phyloP scores from a whole-genome alignment of 2,888 invertebrate species.

The Spodoptera picta region DNA sequence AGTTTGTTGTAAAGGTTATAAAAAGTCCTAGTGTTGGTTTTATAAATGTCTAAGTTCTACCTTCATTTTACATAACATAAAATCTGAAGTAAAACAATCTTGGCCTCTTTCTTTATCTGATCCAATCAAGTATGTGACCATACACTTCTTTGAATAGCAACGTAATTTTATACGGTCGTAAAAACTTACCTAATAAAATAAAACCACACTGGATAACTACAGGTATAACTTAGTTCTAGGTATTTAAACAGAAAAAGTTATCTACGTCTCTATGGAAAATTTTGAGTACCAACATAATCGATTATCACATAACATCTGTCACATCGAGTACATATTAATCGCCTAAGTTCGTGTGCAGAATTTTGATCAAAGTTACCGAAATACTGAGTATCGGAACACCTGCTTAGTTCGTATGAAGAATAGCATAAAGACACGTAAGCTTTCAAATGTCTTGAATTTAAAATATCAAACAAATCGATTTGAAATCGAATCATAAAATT shows the following conservation, averaged over 20 bases:
- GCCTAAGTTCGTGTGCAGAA: conserved; percentile 57
- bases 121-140: conserved; percentile 8
- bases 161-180: conserved; percentile 7
- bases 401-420: conserved; percentile 53
- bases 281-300: conserved; percentile 42
- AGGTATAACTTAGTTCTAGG: not conserved
- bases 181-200: conserved; percentile 1
- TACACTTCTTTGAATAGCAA: conserved; percentile 3
- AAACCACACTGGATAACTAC: not conserved
- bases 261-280: conserved; percentile 8
- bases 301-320: conserved; percentile 58
- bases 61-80: not conserved
- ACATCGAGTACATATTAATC: conserved; percentile 58
- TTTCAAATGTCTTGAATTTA: conserved; percentile 57
- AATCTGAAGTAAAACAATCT: conserved; percentile 5
- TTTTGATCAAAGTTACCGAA: conserved; percentile 55
- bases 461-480: conserved; percentile 48
- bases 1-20: conserved; percentile 9
- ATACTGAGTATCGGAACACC: conserved; percentile 55
- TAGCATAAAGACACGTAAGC: conserved; percentile 49
- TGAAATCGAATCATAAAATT: conserved; percentile 44
- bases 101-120: conserved; percentile 7
- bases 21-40: not conserved
- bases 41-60: not conserved
- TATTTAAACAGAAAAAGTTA: conserved; percentile 3